phyloP scores from a whole-genome alignment of 2,888 invertebrate genomes.

The Nymphalis polychloros region DNA sequence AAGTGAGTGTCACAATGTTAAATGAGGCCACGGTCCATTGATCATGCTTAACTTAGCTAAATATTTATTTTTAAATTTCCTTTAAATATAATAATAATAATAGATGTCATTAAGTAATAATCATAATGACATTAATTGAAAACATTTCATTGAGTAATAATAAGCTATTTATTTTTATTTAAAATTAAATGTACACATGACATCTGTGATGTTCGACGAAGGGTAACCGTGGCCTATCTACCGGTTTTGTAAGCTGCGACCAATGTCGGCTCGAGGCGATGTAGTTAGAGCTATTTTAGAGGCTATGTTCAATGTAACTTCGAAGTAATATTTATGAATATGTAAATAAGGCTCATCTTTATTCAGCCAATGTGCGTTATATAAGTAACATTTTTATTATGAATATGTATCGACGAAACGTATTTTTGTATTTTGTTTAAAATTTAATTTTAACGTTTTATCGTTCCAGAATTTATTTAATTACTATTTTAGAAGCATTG shows the following conservation, averaged over 20 bases:
- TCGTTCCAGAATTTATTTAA: too few species aligned
- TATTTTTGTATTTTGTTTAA: background rate
- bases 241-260: conserved; percentile 74
- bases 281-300: conserved; percentile 65
- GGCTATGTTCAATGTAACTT: conserved; percentile 42
- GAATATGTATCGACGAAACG: background rate
- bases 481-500: too few species aligned
- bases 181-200: conserved; percentile 27
- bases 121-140: background rate
- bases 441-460: too few species aligned
- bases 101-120: background rate
- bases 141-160: too few species aligned
- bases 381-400: background rate
- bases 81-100: too few species aligned
- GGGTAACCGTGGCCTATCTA: conserved; percentile 75
- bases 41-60: conserved; percentile 16
- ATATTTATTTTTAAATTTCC: conserved; percentile 10
- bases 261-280: conserved; percentile 77
- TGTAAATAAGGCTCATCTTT: conserved; percentile 33
- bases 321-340: conserved; percentile 38
- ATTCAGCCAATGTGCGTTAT: conserved; percentile 16
- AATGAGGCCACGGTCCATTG: conserved; percentile 30
- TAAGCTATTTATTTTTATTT: background rate
- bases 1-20: conserved; percentile 28
- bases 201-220: conserved; percentile 63